phyloP scores from a whole-genome alignment of 2,113 vertebrate genomes.

The Hucho hucho region DNA sequence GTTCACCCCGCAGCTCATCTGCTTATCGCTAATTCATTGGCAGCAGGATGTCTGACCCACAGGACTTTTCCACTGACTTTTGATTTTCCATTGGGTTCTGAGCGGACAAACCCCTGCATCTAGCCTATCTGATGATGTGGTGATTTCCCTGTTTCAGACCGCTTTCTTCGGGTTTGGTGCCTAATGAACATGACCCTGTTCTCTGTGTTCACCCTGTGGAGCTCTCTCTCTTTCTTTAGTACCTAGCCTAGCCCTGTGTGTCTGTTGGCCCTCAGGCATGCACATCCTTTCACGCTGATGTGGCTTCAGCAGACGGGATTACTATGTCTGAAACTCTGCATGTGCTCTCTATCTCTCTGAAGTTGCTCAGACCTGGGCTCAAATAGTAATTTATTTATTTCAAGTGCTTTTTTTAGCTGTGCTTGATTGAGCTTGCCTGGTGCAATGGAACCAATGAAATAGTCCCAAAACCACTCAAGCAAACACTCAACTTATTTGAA shows the following conservation, averaged over 20 bases:
- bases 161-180: too few species aligned
- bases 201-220: neutral
- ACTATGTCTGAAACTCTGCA: neutral
- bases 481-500: too few species aligned
- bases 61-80: slow-evolving; percentile 50
- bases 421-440: too few species aligned
- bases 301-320: neutral
- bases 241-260: neutral
- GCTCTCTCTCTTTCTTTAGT: neutral
- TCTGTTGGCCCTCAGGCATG: neutral
- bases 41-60: slow-evolving; percentile 31
- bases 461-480: too few species aligned
- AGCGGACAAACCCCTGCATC: neutral
- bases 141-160: neutral
- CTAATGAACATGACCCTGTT: neutral
- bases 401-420: too few species aligned
- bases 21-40: slow-evolving; percentile 5
- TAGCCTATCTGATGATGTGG: neutral
- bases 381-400: too few species aligned
- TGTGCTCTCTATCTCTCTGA: neutral
- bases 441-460: too few species aligned
- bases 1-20: slow-evolving; percentile 40
- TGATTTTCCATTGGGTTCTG: slow-evolving; percentile 26
- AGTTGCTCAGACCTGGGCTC: neutral
- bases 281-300: neutral